Percentiles rank a stretch among this genome's conserved stretches.
Conservation (phyloP, 2,888 invertebrate species). For the Agrotis exclamationis region DNA sequence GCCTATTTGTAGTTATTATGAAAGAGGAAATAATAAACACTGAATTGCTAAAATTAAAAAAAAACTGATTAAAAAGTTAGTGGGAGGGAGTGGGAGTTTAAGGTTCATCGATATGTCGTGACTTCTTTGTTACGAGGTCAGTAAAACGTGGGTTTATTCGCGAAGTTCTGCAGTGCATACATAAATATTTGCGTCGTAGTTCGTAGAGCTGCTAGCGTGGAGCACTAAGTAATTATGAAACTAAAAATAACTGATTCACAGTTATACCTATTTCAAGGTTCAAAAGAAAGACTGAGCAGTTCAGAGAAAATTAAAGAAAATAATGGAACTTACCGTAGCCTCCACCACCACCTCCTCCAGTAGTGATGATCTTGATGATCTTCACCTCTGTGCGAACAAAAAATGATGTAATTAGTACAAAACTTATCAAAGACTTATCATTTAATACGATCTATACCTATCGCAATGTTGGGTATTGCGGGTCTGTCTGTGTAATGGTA, state of each 20-base stretch:
- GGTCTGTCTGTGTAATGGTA: background rate
- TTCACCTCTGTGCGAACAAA: constrained; percentile 64
- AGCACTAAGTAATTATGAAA: background rate
- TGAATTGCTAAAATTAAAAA: background rate
- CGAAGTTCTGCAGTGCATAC: constrained; percentile 19
- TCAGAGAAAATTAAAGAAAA: background rate
- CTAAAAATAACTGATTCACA: background rate
- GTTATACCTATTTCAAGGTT: background rate
- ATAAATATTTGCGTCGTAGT: constrained; percentile 8
- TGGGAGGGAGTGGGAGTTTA: background rate
- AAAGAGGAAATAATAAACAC: background rate
- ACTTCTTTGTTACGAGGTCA: constrained; percentile 41
- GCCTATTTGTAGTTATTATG: background rate
- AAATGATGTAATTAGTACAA: background rate
- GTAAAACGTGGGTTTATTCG: constrained; percentile 16
- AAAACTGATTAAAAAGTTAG: background rate
- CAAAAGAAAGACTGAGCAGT: background rate
- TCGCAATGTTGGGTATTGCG: background rate
- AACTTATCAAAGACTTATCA: background rate
- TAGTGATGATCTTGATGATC: constrained; percentile 64
- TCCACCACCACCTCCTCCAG: constrained; percentile 72
- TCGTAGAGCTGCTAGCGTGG: background rate
- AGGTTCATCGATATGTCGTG: constrained; percentile 39
- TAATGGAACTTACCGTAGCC: constrained; percentile 67
- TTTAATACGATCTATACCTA: background rate